These are phyloP conservation scores for Seriola quinqueradiata DNA, from an alignment of 2,113 vertebrate genomes.

Conservation along the genomic window DNA sequence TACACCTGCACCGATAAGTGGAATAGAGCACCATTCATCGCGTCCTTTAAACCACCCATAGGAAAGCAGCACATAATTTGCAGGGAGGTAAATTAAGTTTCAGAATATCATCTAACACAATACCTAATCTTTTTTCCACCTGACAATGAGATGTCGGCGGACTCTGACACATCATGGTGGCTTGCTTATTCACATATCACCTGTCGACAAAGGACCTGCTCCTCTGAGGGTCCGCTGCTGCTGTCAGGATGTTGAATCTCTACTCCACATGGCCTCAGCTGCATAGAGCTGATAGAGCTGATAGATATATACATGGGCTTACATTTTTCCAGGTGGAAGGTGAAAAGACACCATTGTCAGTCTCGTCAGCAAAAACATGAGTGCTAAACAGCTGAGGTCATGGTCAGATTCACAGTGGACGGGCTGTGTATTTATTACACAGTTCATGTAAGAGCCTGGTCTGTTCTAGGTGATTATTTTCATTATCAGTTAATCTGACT, in stretches of 20 bases:
- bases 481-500: no score
- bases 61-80: not conserved
- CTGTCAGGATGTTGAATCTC: not conserved
- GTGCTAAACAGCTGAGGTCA: constrained; percentile 6
- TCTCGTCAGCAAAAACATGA: not conserved
- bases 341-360: not conserved
- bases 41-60: not conserved
- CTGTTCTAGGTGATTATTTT: no score
- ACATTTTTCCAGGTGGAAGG: constrained; percentile 1
- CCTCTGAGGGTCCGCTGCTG: not conserved
- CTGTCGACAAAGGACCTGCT: not conserved
- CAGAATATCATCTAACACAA: not conserved
- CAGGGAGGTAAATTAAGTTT: not conserved
- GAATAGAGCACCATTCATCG: not conserved
- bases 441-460: no score
- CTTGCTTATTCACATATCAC: constrained; percentile 20
- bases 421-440: not conserved
- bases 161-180: not conserved
- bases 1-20: not conserved
- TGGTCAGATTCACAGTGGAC: not conserved
- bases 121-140: not conserved
- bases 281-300: constrained; percentile 22
- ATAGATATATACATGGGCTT: not conserved
- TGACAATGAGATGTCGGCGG: not conserved
- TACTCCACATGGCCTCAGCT: not conserved